phyloP scores from a whole-genome alignment of 2,113 vertebrate genomes.

The Tenrec ecaudatus region DNA sequence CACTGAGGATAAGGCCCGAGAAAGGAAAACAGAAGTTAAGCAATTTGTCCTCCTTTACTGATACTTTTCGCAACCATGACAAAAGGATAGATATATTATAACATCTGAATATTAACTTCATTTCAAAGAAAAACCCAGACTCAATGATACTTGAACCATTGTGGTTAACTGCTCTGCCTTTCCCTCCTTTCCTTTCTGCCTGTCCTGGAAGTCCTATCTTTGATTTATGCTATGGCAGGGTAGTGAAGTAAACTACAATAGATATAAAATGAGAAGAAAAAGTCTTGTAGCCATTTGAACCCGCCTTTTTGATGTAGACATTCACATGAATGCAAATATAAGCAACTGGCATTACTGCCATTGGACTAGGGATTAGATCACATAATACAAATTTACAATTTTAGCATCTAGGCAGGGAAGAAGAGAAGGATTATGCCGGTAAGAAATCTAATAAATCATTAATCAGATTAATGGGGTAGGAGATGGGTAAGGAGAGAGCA shows the following conservation, averaged over 20 bases:
- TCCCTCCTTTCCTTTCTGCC: not conserved
- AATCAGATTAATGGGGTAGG: not conserved
- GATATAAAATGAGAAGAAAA: not conserved
- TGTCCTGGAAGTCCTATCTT: not conserved
- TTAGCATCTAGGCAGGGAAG: not conserved
- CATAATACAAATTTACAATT: conserved; percentile 12
- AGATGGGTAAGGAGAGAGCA: conserved; percentile 17
- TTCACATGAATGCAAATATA: conserved; percentile 25
- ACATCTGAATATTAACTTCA: not conserved
- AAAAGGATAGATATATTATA: not conserved
- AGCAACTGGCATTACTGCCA: not conserved
- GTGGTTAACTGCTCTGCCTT: conserved; percentile 34
- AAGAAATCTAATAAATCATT: conserved; percentile 35
- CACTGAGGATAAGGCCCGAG: not conserved
- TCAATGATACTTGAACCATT: not conserved
- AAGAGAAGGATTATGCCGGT: not conserved
- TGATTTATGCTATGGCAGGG: not conserved
- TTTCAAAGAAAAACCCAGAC: conserved; percentile 17
- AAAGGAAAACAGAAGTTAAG: conserved; percentile 32
- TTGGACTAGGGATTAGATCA: conserved; percentile 30
- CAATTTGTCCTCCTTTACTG: not conserved
- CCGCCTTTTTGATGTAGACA: not conserved
- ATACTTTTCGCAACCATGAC: no score
- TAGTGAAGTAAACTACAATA: conserved; percentile 12
- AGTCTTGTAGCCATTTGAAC: not conserved